Evolutionary conservation across 2,797 vertebrate genomes (phyloP), one percentile per base, ranked within the genome.

Genomic region (Protosalanx chinensis): DNA sequence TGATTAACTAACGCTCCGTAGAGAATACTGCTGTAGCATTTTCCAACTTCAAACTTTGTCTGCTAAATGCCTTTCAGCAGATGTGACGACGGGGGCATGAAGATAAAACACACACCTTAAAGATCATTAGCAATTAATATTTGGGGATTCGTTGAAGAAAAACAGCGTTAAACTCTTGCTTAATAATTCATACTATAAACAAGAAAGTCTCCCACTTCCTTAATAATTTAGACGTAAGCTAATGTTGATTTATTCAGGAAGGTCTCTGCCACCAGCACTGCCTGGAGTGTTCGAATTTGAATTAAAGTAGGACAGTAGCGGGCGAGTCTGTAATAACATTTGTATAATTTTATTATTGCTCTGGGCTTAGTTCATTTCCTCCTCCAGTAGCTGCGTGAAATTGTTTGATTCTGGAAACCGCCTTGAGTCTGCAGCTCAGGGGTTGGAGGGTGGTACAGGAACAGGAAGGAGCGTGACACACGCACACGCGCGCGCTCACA

Each of bases 191-290:
- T 96, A 96, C 94, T 95, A 97, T 97, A 97, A 98, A 97, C 95
- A 97, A 92, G 88, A 92, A 95, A 96, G 96, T 96, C 95, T 96
- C 95, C 94, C 94, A 96, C 93, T 95, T 94, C 94, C 92, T 94
- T 96, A 96, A 98, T 98, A 98, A 98, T 98, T 98, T 98, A 98
- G 95, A 98, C 95, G 95, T 98, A 97, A 97, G 96, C 96, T 98
- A 98, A 98, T 97, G 96, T 98, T 98, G 97, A 98, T 98, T 98
- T 98, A 98, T 98, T 96, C 95, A 97, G 94, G 93, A 96, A 96
- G 96, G 95, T 94, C 93, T 95, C 90, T 86, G 95, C 96, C 94
- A 84, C 87, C 85, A 95, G 96, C 94, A 79, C 89, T 76, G 93
- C 97, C 95, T 83, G 90, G 85, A 93, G 96, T 94, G 87, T 89